phyloP scores from a whole-genome alignment of 2,113 vertebrate genomes.

The Poecile atricapillus region DNA sequence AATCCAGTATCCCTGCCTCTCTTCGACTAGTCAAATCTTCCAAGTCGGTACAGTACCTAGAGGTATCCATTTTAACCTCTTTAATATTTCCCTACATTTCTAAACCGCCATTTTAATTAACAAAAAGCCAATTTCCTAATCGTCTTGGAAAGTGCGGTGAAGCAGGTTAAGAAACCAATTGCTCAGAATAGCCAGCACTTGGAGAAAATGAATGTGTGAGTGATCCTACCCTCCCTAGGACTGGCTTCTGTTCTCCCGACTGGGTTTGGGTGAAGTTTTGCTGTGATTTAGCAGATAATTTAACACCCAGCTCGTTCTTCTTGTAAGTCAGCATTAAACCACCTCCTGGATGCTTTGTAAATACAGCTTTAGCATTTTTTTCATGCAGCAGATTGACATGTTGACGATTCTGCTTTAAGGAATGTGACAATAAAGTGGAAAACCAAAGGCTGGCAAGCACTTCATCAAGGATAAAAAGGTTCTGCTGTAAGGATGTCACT shows the following conservation, averaged over 20 bases:
- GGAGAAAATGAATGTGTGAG: background rate
- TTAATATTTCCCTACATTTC: background rate
- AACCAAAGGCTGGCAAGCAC: slow-evolving; percentile 79
- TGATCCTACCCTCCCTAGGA: background rate
- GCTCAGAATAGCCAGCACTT: background rate
- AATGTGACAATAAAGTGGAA: slow-evolving; percentile 79
- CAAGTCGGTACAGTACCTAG: background rate
- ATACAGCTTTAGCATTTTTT: slow-evolving; percentile 70
- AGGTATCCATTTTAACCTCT: slow-evolving; percentile 39
- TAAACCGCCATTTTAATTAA: slow-evolving; percentile 57
- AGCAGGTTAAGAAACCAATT: slow-evolving; percentile 28
- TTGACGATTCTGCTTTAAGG: slow-evolving; percentile 78
- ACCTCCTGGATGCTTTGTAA: slow-evolving; percentile 72
- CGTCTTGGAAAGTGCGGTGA: slow-evolving; percentile 8
- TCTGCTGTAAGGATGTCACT: slow-evolving; percentile 83
- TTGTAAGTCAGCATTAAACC: slow-evolving; percentile 70
- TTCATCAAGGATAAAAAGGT: slow-evolving; percentile 85
- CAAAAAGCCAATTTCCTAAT: slow-evolving; percentile 14
- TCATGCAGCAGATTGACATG: slow-evolving; percentile 74
- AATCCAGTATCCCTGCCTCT: background rate
- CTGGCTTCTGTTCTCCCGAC: background rate
- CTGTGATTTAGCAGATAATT: slow-evolving; percentile 71
- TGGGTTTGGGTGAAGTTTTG: slow-evolving; percentile 19
- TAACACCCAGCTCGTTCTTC: slow-evolving; percentile 40
- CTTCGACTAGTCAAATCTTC: background rate